These are phyloP conservation scores for Chloropsis hardwickii DNA, from an alignment of 2,113 vertebrate species.

Conservation along the genomic window DNA sequence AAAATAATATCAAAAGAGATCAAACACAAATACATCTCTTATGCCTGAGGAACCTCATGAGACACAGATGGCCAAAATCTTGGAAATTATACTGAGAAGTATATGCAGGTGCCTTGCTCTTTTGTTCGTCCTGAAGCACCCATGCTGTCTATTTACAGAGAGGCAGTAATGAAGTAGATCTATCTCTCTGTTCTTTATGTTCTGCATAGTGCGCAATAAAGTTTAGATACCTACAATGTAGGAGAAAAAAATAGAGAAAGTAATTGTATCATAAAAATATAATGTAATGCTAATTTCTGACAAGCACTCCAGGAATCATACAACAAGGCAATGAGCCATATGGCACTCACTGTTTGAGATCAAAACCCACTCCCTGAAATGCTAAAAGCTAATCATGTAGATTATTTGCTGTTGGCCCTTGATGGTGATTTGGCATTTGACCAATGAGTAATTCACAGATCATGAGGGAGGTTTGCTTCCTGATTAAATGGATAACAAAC, in stretches of 20 bases:
- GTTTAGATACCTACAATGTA: neutral
- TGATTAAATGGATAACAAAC: slow-evolving; percentile 28
- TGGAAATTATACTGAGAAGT: neutral
- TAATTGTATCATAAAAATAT: neutral
- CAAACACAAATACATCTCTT: neutral
- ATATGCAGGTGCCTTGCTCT: neutral
- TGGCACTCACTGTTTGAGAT: neutral
- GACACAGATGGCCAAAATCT: neutral
- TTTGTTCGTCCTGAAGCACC: neutral
- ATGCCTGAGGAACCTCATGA: neutral
- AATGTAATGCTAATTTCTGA: slow-evolving; percentile 11
- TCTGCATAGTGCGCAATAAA: neutral
- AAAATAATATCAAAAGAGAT: neutral
- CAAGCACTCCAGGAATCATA: neutral
- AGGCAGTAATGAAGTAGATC: neutral
- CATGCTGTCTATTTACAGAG: neutral
- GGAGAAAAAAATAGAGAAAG: neutral
- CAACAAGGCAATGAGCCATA: neutral
- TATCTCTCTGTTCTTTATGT: neutral
- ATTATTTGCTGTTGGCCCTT: slow-evolving; percentile 18
- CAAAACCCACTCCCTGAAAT: neutral
- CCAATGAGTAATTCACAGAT: slow-evolving; percentile 8
- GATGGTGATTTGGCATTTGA: slow-evolving; percentile 36
- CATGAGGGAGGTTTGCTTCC: slow-evolving; percentile 19
- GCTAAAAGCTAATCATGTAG: slow-evolving; percentile 9